These are phyloP conservation scores for Nyctalus aviator DNA, from an alignment of 2,797 vertebrate species.

Conservation along the genomic window DNA sequence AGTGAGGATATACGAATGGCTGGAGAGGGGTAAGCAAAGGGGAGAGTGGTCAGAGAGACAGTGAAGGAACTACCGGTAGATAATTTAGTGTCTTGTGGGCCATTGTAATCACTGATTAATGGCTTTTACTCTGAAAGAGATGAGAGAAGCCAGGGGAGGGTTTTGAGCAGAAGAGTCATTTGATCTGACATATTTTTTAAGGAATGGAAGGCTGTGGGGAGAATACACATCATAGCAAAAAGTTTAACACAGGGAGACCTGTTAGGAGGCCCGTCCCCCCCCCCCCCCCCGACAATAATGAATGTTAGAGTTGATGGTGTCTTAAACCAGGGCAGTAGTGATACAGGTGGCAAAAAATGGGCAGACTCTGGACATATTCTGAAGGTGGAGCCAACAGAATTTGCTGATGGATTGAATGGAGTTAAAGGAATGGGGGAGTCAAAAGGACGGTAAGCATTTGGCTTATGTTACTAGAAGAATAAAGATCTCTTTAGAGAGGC, in stretches of 20 bases:
- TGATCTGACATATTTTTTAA: slow-evolving; percentile 17
- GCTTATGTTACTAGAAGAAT: slow-evolving; percentile 25
- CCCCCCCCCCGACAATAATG: background rate
- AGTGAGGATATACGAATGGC: background rate
- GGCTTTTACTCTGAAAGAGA: background rate
- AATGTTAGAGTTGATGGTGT: background rate
- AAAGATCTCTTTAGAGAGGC: background rate
- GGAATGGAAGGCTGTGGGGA: background rate
- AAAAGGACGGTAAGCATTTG: background rate
- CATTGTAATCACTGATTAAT: background rate
- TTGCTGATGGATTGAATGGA: background rate
- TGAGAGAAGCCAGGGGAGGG: background rate
- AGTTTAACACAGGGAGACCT: background rate
- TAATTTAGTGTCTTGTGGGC: background rate
- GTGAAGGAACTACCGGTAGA: background rate
- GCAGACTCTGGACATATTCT: slow-evolving; percentile 12
- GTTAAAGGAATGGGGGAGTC: background rate
- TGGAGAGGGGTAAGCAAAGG: background rate
- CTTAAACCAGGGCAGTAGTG: background rate
- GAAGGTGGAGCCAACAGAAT: background rate
- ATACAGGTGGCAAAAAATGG: background rate
- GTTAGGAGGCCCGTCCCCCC: background rate
- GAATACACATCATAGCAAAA: background rate
- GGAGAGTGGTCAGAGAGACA: background rate
- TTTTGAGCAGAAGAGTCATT: slow-evolving; percentile 33